Conservation (phyloP, 2,888 invertebrate species). For the Conomelus anceps region DNA sequence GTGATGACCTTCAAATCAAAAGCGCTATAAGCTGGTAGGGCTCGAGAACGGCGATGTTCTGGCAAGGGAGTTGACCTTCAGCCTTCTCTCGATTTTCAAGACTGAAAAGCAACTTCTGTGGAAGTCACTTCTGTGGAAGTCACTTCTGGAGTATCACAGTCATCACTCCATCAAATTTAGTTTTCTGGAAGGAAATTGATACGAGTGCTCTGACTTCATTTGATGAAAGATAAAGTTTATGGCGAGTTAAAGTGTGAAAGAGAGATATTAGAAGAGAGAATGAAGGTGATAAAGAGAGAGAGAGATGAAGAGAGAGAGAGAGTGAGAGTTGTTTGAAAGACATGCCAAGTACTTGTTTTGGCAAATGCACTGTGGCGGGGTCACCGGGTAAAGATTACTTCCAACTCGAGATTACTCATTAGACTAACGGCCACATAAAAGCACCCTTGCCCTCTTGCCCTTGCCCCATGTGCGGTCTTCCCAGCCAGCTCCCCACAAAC, state of each 20-base stretch:
- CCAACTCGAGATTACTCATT: neutral
- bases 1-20: too few species aligned
- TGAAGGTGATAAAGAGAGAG: neutral
- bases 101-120: too few species aligned
- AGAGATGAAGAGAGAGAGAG: neutral
- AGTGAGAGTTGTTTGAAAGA: neutral
- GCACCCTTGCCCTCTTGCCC: neutral
- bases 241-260: neutral
- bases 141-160: neutral
- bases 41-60: too few species aligned
- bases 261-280: neutral
- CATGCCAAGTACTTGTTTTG: neutral
- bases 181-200: neutral
- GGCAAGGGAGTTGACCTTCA: too few species aligned
- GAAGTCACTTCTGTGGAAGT: neutral
- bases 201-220: neutral
- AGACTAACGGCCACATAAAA: neutral
- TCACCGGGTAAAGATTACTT: neutral
- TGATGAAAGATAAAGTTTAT: neutral
- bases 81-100: too few species aligned
- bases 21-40: too few species aligned
- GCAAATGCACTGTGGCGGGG: neutral
- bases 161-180: neutral
- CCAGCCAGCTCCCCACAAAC: neutral
- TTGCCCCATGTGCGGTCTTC: neutral